These are phyloP conservation scores for Eledona agricola DNA, from an alignment of 2,888 invertebrate genomes.

Conservation along the genomic window DNA sequence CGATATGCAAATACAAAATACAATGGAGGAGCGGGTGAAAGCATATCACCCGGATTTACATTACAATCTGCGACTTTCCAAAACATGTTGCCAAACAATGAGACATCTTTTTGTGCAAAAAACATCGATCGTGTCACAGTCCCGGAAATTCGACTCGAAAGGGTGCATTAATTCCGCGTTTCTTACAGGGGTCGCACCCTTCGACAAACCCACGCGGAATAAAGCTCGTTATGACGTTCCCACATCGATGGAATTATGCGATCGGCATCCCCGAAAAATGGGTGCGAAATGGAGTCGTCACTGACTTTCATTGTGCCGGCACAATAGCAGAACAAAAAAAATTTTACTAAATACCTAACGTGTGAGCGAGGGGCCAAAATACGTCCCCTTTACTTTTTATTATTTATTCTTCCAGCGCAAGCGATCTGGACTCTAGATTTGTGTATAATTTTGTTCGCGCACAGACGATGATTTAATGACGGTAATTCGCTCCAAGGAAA, in stretches of 20 bases:
- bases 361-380: no score
- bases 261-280: constrained; percentile 12
- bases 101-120: constrained; percentile 1
- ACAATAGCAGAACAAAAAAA: no score
- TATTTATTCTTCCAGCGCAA: no score
- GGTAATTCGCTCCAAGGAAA: constrained; percentile 12
- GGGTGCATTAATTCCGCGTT: constrained; percentile 21
- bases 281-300: constrained; percentile 5
- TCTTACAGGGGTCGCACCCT: constrained; percentile 12
- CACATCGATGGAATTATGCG: constrained; percentile 10
- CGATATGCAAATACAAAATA: constrained; percentile 1
- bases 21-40: constrained; percentile 12
- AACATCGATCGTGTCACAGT: constrained; percentile 7
- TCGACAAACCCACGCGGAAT: background rate
- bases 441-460: no score
- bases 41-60: constrained; percentile 18
- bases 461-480: constrained; percentile 6
- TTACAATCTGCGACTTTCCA: constrained; percentile 20
- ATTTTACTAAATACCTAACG: no score
- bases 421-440: no score
- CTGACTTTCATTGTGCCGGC: constrained; percentile 10
- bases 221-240: constrained; percentile 13
- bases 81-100: no score
- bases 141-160: constrained; percentile 5
- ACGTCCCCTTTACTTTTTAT: no score